These are phyloP conservation scores for Bostrychus sinensis DNA, from an alignment of 2,113 vertebrate species.

Conservation along the genomic window DNA sequence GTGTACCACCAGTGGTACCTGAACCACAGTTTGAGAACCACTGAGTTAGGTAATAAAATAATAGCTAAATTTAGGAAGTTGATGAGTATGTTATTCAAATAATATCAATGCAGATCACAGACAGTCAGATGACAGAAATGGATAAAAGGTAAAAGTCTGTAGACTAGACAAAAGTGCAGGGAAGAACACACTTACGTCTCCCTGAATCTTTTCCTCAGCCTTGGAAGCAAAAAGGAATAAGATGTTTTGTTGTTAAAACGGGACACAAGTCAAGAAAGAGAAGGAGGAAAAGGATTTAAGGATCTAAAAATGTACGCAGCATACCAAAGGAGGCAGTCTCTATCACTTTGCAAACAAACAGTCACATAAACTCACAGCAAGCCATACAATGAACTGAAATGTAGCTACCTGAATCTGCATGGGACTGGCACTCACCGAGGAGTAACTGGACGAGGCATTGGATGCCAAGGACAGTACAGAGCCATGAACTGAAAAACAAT, in stretches of 20 bases:
- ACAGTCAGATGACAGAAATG: constrained; percentile 22
- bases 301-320: constrained; percentile 4
- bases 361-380: constrained; percentile 14
- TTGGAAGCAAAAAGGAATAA: constrained; percentile 75
- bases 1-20: no score
- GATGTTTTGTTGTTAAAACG: constrained; percentile 75
- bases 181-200: constrained; percentile 84
- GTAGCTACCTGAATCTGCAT: constrained; percentile 62
- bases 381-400: neutral
- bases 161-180: constrained; percentile 42
- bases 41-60: no score
- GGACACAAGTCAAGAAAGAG: constrained; percentile 32
- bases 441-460: constrained; percentile 92
- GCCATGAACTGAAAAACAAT: constrained; percentile 87
- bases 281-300: neutral
- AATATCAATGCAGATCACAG: constrained; percentile 18
- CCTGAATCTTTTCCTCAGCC: constrained; percentile 98
- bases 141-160: constrained; percentile 35
- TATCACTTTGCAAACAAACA: constrained; percentile 10
- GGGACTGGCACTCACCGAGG: constrained; percentile 87
- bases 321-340: constrained; percentile 7
- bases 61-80: neutral
- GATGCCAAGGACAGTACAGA: constrained; percentile 94
- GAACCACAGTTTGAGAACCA: no score
- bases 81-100: constrained; percentile 18